Base-by-base conservation (phyloP, 2,113 vertebrate species). In the Puntigrus tetrazona region DNA sequence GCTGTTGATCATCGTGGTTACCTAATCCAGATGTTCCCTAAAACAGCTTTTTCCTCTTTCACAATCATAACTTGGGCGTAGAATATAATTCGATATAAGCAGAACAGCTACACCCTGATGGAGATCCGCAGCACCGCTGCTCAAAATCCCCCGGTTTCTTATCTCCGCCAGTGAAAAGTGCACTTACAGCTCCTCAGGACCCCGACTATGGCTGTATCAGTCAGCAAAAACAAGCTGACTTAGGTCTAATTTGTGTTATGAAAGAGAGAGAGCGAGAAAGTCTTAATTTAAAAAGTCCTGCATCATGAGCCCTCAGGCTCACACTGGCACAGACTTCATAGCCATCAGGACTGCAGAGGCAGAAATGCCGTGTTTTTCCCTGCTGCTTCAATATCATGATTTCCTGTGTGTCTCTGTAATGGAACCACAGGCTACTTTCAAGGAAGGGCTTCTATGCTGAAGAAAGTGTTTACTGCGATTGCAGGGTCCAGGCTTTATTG, bases 201-300 rank as follows among this genome's bases (percentile, higher is more conserved):
- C 76, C 31, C 13, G 4, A 31, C 63, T 69, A 45, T 27, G 16
- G 61, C 74, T 79, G 77, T 73, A 86, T 84, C 81, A 79, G 87
- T 88, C 84, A 75, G 82, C 86, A 88, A 80, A 84, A 70, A 89
- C 82, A 63, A 86, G 79, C 89, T 86, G 87, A 84, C 91, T 90
- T 89, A 86, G 86, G 87, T 91, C 87, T 91, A 90, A 91, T 89
- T 91, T 88, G 84, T 87, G 86, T 92, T 91, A 84, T 84, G 67
- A 88, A 78, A 75, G 55, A 52, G 27, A 52, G 27, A 50, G 14
- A 61, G 82, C 36, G 81, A 34, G 55, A 79, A 85, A 59, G n/a
- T 81, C 74, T 52, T 59, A 72, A 79, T 91, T 91, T 90, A 77
- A 90, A 89, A 93, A 89, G 85, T 87, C 80, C 86, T 91, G 88